Conservation (phyloP, 2,113 vertebrate species). For the Saguinus midas region DNA sequence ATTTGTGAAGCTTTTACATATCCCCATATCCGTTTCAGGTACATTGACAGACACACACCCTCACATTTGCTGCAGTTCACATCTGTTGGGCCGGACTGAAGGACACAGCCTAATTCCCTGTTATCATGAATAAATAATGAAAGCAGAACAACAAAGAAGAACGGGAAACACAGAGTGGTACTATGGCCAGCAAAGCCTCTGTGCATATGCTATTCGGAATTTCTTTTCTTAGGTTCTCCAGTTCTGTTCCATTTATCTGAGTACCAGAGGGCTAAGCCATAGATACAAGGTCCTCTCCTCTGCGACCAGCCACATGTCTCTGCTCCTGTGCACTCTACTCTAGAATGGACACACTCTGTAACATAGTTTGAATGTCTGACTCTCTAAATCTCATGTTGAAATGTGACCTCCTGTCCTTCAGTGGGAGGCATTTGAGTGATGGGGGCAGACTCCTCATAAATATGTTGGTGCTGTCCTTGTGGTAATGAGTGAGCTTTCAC, state of each 20-base stretch:
- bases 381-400: no score
- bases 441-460: no score
- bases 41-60: background rate
- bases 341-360: background rate
- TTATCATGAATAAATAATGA: constrained; percentile 30
- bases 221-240: background rate
- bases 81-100: background rate
- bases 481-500: no score
- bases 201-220: background rate
- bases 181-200: background rate
- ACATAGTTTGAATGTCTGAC: no score
- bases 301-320: background rate
- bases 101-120: background rate
- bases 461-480: no score
- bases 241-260: background rate
- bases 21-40: background rate
- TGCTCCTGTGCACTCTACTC: fast-evolving
- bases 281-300: background rate
- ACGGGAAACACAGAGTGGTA: background rate
- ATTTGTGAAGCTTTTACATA: background rate
- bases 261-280: background rate
- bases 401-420: no score
- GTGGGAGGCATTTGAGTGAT: no score
- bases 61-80: background rate
- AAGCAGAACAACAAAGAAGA: background rate